Evolutionary conservation across 2,113 vertebrate species (phyloP).

Genomic region (Thalassarche chlororhynchos): DNA sequence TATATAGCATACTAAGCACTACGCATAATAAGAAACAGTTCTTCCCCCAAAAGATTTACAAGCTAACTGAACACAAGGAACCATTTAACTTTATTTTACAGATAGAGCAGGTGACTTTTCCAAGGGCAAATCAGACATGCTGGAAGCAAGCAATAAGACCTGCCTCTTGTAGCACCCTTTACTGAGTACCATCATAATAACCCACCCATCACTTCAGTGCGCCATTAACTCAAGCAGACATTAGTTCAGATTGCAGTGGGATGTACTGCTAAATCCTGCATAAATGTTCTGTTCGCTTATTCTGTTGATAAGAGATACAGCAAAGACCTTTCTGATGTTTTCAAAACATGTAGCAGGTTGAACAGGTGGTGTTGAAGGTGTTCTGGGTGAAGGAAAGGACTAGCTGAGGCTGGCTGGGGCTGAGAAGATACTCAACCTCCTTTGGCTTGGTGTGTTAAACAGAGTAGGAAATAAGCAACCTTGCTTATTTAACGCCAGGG

Average conservation of each 20-base stretch:
- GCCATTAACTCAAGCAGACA: not conserved
- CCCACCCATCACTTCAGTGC: not conserved
- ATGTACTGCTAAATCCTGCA: not conserved
- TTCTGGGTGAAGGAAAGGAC: constrained; percentile 14
- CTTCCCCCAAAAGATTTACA: not conserved
- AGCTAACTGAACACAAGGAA: not conserved
- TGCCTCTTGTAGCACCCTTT: not conserved
- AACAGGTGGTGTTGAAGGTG: constrained; percentile 36
- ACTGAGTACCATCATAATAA: not conserved
- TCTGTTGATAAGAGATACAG: constrained; percentile 59
- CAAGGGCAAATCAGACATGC: not conserved
- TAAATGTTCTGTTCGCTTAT: not conserved
- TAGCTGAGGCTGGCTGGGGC: not conserved
- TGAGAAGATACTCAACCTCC: not conserved
- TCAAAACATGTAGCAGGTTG: constrained; percentile 50
- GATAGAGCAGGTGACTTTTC: not conserved
- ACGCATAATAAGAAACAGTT: not conserved
- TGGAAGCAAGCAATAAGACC: not conserved
- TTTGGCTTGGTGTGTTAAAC: not conserved
- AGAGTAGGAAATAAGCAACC: not conserved
- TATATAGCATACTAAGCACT: not conserved
- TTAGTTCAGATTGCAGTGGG: not conserved
- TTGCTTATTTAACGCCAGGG: not conserved
- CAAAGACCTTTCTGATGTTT: constrained; percentile 63
- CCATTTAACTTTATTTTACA: not conserved